Percentiles rank a stretch among this genome's conserved stretches.
Evolutionary conservation across 1,140 invertebrate species (phyloP).

Genomic region (Drusus annulatus): DNA sequence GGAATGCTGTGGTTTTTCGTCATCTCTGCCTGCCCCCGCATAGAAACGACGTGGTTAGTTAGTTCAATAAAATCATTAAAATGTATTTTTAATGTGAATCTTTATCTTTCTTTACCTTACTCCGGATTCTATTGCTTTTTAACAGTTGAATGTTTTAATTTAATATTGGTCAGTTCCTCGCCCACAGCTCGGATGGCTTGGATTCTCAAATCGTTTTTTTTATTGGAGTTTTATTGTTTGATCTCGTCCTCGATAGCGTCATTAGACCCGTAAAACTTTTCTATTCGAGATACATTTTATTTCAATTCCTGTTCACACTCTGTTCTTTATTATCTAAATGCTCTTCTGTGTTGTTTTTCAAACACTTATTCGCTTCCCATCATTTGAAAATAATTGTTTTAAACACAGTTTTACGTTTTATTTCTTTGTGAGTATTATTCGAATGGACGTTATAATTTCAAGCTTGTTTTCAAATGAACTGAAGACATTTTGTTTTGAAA

Average conservation of each 20-base stretch:
- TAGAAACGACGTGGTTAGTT: no score
- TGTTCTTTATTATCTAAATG: neutral
- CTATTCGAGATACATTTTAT: slow-evolving; percentile 28
- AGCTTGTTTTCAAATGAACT: no score
- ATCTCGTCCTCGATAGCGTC: slow-evolving; percentile 8
- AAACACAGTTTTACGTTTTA: no score
- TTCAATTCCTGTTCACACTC: slow-evolving; percentile 29
- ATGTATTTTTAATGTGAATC: neutral
- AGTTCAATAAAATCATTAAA: neutral
- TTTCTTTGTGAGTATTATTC: no score
- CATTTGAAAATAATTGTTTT: no score
- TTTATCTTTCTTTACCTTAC: neutral
- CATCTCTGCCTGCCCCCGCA: no score
- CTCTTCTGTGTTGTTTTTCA: slow-evolving; percentile 5
- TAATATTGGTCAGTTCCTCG: neutral
- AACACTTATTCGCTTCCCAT: neutral
- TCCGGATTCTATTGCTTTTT: neutral
- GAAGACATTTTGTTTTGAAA: no score
- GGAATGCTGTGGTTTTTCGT: no score
- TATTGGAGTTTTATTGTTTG: slow-evolving; percentile 29
- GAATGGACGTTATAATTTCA: no score
- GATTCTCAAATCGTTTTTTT: neutral
- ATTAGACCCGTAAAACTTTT: slow-evolving; percentile 2
- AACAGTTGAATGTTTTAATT: slow-evolving; percentile 8
- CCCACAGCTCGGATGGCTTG: neutral